Conservation (phyloP, 92 coral and sea anemone genomes). For the Zoanthus sansibaricus region DNA sequence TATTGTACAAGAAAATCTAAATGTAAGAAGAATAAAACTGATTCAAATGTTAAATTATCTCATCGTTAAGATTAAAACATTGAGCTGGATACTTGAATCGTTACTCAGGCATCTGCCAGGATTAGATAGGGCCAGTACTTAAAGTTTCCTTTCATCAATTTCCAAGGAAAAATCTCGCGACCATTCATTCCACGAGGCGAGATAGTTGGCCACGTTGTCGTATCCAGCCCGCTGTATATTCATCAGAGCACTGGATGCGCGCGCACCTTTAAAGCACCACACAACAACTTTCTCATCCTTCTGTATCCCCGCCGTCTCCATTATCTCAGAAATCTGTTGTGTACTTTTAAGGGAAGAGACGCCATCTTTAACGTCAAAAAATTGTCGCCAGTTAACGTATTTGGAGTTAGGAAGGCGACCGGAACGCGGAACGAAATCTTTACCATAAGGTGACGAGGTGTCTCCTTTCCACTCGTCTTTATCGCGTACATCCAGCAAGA, state of each 20-base stretch:
- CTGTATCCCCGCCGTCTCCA: conserved; percentile 21
- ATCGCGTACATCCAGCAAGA: conserved; percentile 38
- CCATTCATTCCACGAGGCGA: conserved; percentile 36
- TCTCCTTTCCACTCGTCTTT: conserved; percentile 31
- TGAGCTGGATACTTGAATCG: no score
- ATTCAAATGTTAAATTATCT: no score
- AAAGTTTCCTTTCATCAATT: conserved; percentile 29
- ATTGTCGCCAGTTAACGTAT: conserved; percentile 35
- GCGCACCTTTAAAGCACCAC: conserved; percentile 13
- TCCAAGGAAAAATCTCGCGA: conserved; percentile 30
- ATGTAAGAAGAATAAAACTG: no score
- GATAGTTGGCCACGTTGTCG: conserved; percentile 1
- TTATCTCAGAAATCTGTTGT: conserved; percentile 15
- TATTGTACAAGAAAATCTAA: no score
- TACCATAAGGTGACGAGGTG: conserved; percentile 7
- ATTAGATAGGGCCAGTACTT: not conserved
- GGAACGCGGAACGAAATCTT: conserved; percentile 1
- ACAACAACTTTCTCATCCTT: conserved; percentile 17
- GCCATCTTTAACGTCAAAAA: not conserved
- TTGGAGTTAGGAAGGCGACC: conserved; percentile 35
- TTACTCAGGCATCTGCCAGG: no score
- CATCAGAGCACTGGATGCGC: conserved; percentile 28
- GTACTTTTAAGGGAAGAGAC: conserved; percentile 26
- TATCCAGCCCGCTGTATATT: conserved; percentile 39
- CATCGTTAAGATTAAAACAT: no score